Conservation (phyloP, 2,888 invertebrate genomes). For the Polymixis lichenea region DNA sequence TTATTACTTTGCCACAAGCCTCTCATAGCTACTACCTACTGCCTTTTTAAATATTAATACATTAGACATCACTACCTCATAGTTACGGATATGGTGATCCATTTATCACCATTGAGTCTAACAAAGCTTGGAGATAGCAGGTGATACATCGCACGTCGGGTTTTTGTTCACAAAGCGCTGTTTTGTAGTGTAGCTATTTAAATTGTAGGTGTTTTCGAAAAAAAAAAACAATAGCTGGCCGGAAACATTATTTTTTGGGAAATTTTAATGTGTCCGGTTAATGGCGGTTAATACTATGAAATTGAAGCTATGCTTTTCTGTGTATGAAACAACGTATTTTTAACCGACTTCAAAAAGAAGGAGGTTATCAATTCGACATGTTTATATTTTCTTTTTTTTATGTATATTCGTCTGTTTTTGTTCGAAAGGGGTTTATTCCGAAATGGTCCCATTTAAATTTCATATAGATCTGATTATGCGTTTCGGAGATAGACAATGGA, state of each 20-base stretch:
- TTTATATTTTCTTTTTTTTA: too few species aligned
- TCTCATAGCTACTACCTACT: too few species aligned
- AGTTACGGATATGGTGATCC: conserved; percentile 23
- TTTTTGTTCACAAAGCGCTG: conserved; percentile 37
- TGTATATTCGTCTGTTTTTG: too few species aligned
- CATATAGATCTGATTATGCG: too few species aligned
- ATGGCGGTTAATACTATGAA: not conserved
- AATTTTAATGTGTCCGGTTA: conserved; percentile 12
- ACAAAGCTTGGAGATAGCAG: conserved; percentile 40
- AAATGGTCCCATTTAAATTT: too few species aligned
- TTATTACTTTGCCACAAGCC: too few species aligned
- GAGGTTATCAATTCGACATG: too few species aligned
- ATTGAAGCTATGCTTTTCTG: too few species aligned
- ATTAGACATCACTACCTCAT: conserved; percentile 12
- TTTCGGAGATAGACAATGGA: too few species aligned
- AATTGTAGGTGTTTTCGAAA: conserved; percentile 34
- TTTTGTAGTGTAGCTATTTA: conserved; percentile 27
- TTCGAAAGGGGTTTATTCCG: too few species aligned
- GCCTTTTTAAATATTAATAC: not conserved
- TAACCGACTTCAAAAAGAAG: too few species aligned
- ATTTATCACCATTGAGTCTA: conserved; percentile 49
- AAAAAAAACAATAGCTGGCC: not conserved
- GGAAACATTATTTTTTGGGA: not conserved
- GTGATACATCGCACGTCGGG: conserved; percentile 40
- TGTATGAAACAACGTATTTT: not conserved